A percentile compares a stretch with the other conserved stretches of the same genome.
phyloP scores from a whole-genome alignment of 2,888 invertebrate species.

The Hofmannophila pseudospretella region DNA sequence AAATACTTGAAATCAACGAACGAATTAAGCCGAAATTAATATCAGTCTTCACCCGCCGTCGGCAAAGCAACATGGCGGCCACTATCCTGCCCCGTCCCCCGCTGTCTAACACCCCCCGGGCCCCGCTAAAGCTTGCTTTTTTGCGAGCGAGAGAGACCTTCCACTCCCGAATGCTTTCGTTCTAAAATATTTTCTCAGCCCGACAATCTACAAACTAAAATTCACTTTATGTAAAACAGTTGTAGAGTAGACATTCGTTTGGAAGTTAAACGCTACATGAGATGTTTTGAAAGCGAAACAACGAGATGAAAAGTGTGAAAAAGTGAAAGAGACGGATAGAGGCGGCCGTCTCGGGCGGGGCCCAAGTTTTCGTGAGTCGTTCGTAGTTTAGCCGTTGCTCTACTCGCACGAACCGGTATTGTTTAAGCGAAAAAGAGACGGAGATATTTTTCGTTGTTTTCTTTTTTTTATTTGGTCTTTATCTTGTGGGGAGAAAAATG shows the following conservation, averaged over 20 bases:
- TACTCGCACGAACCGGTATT: conserved; percentile 43
- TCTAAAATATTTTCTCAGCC: conserved; percentile 71
- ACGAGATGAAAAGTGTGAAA: conserved; percentile 73
- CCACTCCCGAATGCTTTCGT: conserved; percentile 68
- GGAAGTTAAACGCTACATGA: too few relatives aligned
- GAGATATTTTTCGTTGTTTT: conserved; percentile 73
- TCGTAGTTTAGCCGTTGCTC: conserved; percentile 68
- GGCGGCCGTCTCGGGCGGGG: conserved; percentile 74
- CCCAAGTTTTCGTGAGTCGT: conserved; percentile 77
- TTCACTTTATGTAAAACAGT: conserved; percentile 21
- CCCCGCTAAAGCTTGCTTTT: conserved; percentile 60
- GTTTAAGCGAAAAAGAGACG: conserved; percentile 46
- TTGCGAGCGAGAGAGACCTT: conserved; percentile 76
- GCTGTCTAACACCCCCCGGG: conserved; percentile 43
- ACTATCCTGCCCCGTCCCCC: conserved; percentile 40
- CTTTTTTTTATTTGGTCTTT: conserved; percentile 76
- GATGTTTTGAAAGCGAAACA: conserved; percentile 23
- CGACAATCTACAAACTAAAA: conserved; percentile 13
- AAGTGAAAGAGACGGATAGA: conserved; percentile 77
- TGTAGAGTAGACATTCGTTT: too few relatives aligned
- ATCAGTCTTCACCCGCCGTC: conserved; percentile 69
- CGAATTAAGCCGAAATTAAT: conserved; percentile 72
- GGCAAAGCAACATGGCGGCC: conserved; percentile 67
- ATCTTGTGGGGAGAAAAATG: conserved; percentile 73
- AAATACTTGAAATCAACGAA: conserved; percentile 45